A percentile compares a stretch with the other conserved stretches of the same genome.
Evolutionary conservation across 53 echinoderm and acorn worm genomes (phyloP).

Genomic region (Patiria pectinifera): DNA sequence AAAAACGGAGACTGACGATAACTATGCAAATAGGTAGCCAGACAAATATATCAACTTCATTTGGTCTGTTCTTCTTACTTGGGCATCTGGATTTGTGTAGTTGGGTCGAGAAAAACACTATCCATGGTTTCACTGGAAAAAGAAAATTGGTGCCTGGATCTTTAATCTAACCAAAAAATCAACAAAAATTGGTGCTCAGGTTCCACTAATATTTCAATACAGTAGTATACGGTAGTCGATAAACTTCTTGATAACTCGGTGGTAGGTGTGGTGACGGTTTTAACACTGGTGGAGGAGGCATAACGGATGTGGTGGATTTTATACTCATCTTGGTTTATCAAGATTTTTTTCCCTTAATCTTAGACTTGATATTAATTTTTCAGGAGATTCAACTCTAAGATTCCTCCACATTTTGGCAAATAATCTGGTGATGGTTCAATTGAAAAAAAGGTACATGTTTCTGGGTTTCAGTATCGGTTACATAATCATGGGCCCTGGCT

Average conservation of each 20-base stretch:
- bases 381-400: conserved; percentile 5
- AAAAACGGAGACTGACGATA: conserved; percentile 60
- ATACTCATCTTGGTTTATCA: conserved; percentile 7
- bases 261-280: conserved; percentile 10
- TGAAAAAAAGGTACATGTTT: conserved; percentile 31
- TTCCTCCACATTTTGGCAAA: conserved; percentile 9
- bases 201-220: neutral
- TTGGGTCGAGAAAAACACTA: neutral
- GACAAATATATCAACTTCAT: conserved; percentile 16
- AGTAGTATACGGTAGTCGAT: neutral
- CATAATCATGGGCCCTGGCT: neutral
- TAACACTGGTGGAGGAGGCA: conserved; percentile 44
- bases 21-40: conserved; percentile 92
- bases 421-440: conserved; percentile 30
- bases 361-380: conserved; percentile 15
- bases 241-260: conserved; percentile 8
- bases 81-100: neutral
- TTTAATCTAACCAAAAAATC: neutral
- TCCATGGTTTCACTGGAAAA: neutral
- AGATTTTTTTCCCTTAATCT: neutral
- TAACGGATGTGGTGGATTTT: neutral
- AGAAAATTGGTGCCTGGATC: no score
- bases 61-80: neutral
- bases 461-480: neutral
- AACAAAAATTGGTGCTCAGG: neutral